A percentile compares a stretch with the other conserved stretches of the same genome.
Evolutionary conservation across 2,888 invertebrate species (phyloP).

Genomic region (Pandemis corylana): DNA sequence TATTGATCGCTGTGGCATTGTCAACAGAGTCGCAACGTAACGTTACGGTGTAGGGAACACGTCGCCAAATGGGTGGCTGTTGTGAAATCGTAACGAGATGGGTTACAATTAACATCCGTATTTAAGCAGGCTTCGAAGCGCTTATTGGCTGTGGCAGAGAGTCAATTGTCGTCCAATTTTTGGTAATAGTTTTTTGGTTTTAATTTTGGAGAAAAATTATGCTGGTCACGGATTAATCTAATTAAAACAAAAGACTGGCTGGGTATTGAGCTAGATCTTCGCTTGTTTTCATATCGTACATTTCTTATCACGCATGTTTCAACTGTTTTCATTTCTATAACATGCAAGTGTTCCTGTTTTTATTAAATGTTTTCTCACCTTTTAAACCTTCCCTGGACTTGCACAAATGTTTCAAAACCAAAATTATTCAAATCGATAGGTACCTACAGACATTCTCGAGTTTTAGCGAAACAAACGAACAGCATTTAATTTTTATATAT

Average conservation of each 20-base stretch:
- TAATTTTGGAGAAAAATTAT: not conserved
- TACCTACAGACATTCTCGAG: too few species aligned
- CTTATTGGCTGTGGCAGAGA: not conserved
- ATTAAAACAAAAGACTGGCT: not conserved
- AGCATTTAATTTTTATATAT: too few species aligned
- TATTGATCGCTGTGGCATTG: not conserved
- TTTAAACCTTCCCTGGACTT: too few species aligned
- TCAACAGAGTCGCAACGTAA: conserved; percentile 21
- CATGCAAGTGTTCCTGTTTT: too few species aligned
- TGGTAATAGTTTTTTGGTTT: not conserved
- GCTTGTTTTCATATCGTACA: too few species aligned
- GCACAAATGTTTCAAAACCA: too few species aligned
- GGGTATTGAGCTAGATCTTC: too few species aligned
- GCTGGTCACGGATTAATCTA: not conserved
- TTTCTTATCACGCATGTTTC: too few species aligned
- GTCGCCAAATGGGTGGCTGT: conserved; percentile 28
- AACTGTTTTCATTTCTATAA: too few species aligned
- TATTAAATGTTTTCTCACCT: too few species aligned
- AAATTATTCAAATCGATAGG: too few species aligned
- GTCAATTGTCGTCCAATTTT: not conserved
- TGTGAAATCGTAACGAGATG: not conserved
- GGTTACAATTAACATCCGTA: not conserved
- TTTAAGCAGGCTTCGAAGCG: not conserved
- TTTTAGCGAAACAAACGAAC: too few species aligned
- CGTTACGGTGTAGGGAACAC: conserved; percentile 28